Evolutionary conservation across 2,797 vertebrate species (phyloP).

Genomic region (Anabacerthia variegaticeps): DNA sequence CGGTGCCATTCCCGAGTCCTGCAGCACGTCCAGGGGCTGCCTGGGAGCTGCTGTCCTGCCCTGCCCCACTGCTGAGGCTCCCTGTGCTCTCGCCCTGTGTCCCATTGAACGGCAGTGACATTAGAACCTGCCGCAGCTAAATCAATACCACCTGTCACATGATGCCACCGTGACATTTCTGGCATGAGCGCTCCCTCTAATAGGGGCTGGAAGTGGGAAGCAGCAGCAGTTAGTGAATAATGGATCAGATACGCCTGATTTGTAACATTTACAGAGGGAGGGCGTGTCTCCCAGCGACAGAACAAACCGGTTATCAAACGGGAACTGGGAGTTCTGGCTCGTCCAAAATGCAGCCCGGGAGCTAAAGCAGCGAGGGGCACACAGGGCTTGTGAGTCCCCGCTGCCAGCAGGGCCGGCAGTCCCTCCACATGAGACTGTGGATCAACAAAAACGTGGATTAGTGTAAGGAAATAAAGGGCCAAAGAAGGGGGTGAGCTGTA

Average conservation of each 20-base stretch:
- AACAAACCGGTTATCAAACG: slow-evolving; percentile 1
- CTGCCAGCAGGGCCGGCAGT: not conserved
- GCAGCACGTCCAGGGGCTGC: not conserved
- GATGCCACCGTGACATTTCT: slow-evolving; percentile 31
- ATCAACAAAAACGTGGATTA: not conserved
- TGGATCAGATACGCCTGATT: slow-evolving; percentile 37
- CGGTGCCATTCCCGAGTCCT: not conserved
- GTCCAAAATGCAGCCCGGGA: not conserved
- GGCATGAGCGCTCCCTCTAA: not conserved
- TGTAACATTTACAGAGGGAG: slow-evolving; percentile 9
- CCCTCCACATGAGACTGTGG: not conserved
- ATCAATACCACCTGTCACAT: slow-evolving; percentile 33
- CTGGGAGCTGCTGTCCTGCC: not conserved
- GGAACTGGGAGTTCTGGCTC: not conserved
- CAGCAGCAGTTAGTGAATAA: slow-evolving; percentile 50
- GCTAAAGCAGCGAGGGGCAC: fast-evolving
- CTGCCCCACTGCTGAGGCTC: not conserved
- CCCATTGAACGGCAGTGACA: not conserved
- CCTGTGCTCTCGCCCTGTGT: not conserved
- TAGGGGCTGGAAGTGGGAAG: slow-evolving; percentile 49
- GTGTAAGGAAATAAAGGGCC: not conserved
- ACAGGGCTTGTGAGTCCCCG: not conserved
- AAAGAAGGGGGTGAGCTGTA: not conserved
- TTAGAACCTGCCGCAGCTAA: not conserved
- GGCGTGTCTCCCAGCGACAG: slow-evolving; percentile 35